Conservation (phyloP, 2,113 vertebrate genomes). For the Glareola pratincola region DNA sequence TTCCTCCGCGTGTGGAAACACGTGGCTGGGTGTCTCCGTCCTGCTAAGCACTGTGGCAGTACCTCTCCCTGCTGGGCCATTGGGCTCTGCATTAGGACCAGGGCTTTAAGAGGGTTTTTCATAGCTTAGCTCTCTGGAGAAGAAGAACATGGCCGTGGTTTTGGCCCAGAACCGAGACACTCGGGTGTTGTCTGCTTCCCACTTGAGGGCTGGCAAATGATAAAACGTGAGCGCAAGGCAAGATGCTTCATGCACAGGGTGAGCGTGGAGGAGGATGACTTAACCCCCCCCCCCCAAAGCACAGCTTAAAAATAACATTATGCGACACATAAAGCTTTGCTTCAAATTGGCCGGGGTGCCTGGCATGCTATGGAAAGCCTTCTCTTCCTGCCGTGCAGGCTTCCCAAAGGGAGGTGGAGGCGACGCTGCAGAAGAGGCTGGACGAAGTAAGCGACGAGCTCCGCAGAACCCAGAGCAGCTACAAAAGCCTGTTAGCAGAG, state of each 20-base stretch:
- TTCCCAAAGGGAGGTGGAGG: conserved; percentile 80
- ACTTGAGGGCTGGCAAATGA: background rate
- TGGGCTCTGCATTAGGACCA: rapidly evolving
- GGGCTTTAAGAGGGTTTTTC: background rate
- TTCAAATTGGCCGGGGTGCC: background rate
- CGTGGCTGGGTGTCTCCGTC: background rate
- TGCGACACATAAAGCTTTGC: background rate
- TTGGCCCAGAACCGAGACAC: background rate
- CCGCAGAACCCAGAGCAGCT: conserved; percentile 79
- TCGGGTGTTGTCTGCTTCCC: background rate
- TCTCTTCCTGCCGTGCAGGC: conserved; percentile 51
- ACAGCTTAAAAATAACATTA: background rate
- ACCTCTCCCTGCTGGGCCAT: background rate
- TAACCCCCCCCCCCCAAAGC: background rate
- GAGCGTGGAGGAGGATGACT: background rate
- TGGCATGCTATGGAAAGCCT: background rate
- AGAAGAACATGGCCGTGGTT: background rate
- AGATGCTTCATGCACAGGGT: background rate
- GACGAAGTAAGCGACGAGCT: conserved; percentile 89
- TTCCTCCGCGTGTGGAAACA: background rate
- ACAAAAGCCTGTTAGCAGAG: conserved; percentile 75
- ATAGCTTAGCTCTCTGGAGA: background rate
- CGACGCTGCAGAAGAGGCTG: conserved; percentile 82
- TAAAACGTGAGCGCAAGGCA: rapidly evolving
- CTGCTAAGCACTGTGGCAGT: background rate